Conservation (phyloP, 2,888 invertebrate genomes). For the Pollenia amentaria region DNA sequence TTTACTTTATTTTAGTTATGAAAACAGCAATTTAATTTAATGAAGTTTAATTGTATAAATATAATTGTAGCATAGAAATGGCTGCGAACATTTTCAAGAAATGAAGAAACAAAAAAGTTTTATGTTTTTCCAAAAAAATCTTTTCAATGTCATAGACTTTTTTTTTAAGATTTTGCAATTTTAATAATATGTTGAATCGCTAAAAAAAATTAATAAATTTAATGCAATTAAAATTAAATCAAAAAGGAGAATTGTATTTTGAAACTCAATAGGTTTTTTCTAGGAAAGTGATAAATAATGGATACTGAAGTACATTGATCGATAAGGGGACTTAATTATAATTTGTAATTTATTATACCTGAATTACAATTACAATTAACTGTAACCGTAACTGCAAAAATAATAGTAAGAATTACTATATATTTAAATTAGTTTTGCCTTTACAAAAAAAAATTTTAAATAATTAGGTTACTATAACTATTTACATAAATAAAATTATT, state of each 20-base stretch:
- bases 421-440: no score
- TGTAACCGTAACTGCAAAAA: no score
- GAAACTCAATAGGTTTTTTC: not conserved
- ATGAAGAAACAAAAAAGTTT: slow-evolving; percentile 15
- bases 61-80: slow-evolving; percentile 55
- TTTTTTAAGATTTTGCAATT: slow-evolving; percentile 12
- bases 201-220: not conserved
- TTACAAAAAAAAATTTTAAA: no score
- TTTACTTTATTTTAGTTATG: slow-evolving; percentile 68
- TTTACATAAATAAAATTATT: no score
- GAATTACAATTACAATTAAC: no score
- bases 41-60: slow-evolving; percentile 72
- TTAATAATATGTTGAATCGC: not conserved
- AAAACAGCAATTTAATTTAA: slow-evolving; percentile 73
- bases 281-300: not conserved
- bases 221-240: not conserved
- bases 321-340: no score
- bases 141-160: slow-evolving; percentile 57
- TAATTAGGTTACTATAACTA: no score
- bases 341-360: no score
- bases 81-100: not conserved
- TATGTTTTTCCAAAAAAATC: slow-evolving; percentile 19
- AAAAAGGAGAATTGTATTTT: not conserved
- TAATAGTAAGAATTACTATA: no score
- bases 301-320: no score